These are phyloP conservation scores for Spondyliosoma cantharus DNA, from an alignment of 2,797 vertebrate genomes.

Conservation along the genomic window DNA sequence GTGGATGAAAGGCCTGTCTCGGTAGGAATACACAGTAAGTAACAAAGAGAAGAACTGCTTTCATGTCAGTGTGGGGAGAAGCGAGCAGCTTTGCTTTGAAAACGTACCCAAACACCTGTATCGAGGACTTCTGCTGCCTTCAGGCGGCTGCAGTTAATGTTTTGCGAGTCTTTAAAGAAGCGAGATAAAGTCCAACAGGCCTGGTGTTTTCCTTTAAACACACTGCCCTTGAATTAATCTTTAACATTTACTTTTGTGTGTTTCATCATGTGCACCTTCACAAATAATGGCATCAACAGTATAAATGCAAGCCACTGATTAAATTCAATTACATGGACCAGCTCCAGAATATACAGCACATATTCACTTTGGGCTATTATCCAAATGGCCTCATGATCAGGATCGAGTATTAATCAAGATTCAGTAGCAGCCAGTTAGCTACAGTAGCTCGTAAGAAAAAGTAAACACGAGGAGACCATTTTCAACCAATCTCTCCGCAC, in stretches of 20 bases:
- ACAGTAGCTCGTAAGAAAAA: not conserved
- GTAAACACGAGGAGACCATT: slow-evolving; percentile 11
- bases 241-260: slow-evolving; percentile 50
- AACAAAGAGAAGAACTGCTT: slow-evolving; percentile 44
- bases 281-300: not conserved
- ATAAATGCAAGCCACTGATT: not conserved
- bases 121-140: slow-evolving; percentile 13
- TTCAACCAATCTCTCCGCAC: slow-evolving; percentile 16
- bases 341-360: not conserved
- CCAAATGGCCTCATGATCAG: slow-evolving; percentile 19
- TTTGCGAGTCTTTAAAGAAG: slow-evolving; percentile 51
- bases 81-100: slow-evolving; percentile 27
- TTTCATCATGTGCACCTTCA: slow-evolving; percentile 12
- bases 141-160: slow-evolving; percentile 61
- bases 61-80: slow-evolving; percentile 38
- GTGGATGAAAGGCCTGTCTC: slow-evolving; percentile 57
- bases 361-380: slow-evolving; percentile 14
- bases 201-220: slow-evolving; percentile 22
- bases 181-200: slow-evolving; percentile 63
- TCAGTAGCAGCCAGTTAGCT: not conserved
- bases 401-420: slow-evolving; percentile 12
- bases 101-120: slow-evolving; percentile 32
- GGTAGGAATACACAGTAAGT: not conserved
- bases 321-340: not conserved
- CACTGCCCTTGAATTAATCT: slow-evolving; percentile 49